These are phyloP conservation scores for Drosophila nigrodunni DNA, from an alignment of 1,140 invertebrate genomes.

Conservation along the genomic window DNA sequence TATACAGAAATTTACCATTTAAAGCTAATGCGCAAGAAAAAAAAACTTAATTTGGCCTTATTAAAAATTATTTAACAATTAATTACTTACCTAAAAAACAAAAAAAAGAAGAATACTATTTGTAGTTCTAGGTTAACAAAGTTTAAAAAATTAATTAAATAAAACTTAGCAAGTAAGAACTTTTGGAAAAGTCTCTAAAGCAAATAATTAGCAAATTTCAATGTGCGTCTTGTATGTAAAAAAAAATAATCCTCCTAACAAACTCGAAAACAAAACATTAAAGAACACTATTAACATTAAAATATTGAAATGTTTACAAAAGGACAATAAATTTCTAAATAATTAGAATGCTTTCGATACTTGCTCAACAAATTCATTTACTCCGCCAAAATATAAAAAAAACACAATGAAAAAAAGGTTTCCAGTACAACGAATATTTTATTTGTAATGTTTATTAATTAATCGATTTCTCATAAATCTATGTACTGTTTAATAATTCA, in stretches of 20 bases:
- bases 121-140: constrained; percentile 53
- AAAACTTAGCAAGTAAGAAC: constrained; percentile 33
- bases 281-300: constrained; percentile 64
- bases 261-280: constrained; percentile 29
- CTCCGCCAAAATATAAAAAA: constrained; percentile 38
- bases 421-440: constrained; percentile 83
- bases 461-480: constrained; percentile 45
- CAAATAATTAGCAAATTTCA: constrained; percentile 76
- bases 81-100: constrained; percentile 40
- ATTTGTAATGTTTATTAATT: constrained; percentile 63
- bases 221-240: constrained; percentile 66
- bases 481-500: constrained; percentile 16
- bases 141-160: constrained; percentile 49
- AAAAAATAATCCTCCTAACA: constrained; percentile 37
- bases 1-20: constrained; percentile 37
- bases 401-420: constrained; percentile 67
- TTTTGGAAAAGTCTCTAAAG: constrained; percentile 74
- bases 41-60: constrained; percentile 82
- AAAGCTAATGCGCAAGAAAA: constrained; percentile 51
- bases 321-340: constrained; percentile 78
- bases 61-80: constrained; percentile 79
- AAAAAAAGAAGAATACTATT: constrained; percentile 20
- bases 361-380: constrained; percentile 52
- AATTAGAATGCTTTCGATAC: constrained; percentile 69
- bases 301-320: constrained; percentile 72